Evolutionary conservation across 2,888 invertebrate genomes (phyloP), one percentile per base, ranked within the genome.

Genomic region (Pheosia tremula): DNA sequence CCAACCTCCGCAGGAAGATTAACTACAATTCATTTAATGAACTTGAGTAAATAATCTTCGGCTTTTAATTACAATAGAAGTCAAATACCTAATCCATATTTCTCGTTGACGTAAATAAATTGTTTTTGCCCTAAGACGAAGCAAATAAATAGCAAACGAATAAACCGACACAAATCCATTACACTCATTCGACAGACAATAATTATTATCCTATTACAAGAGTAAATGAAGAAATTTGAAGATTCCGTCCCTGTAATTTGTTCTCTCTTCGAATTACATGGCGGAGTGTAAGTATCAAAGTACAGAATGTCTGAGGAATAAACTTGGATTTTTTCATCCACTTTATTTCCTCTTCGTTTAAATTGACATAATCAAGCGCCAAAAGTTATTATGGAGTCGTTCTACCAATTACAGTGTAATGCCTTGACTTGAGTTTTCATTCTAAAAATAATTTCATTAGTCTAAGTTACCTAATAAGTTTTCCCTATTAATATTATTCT

Each of bases 151-250:
- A 71, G 68, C 61, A 59, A 58, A 69, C 68, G 64, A 63, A 71
- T 24, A 24, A 24, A 61, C 61, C 60, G 52, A 70, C 70, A 69
- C 68, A 75, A 80, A 80, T 79, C 72, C 68, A 79, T 81, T 78
- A 77, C 66, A 73, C 70, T 83, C 76, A 74, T 75, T 78, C 66
- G 77, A 74, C 79, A 81, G 78, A 80, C 78, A 85, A 85, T 85
- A 82, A 83, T 83, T 82, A 82, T 84, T 81, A 84, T 83, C 80
- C 82, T 78, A 81, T 85, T 84, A 83, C 83, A 80, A 81, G 82
- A 84, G 78, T 81, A 80, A 85, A 85, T 85, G 79, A 84, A 82
- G 83, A 81, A 84, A 82, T 83, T 81, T 77, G 78, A 84, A 77
- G 77, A 81, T 82, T 72, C 68, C 59, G 72, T 79, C 77, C 70